A percentile compares a stretch with the other conserved stretches of the same genome.
These are phyloP conservation scores for Eupleurogrammus muticus DNA, from an alignment of 2,797 vertebrate species.

Conservation along the genomic window DNA sequence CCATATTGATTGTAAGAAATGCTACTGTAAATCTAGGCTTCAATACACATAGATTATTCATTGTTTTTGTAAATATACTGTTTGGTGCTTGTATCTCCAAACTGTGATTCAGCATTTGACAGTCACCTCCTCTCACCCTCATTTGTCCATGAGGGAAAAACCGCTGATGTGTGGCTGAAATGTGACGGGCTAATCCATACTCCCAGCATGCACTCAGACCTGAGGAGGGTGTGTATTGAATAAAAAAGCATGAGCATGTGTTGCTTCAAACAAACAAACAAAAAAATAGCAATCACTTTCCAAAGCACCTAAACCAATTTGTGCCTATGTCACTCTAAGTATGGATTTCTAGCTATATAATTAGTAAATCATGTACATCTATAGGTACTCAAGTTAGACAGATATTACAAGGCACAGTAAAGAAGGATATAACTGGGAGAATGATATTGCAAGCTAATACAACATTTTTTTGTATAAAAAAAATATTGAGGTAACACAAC, in stretches of 20 bases:
- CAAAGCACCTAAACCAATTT: not conserved
- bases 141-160: conserved; percentile 45
- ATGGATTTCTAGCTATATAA: too few relatives aligned
- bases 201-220: conserved; percentile 65
- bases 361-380: too few relatives aligned
- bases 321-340: too few relatives aligned
- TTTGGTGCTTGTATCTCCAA: conserved; percentile 19
- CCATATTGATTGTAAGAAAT: conserved; percentile 15
- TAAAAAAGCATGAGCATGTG: not conserved
- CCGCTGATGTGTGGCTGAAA: conserved; percentile 57
- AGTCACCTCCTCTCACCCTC: conserved; percentile 37
- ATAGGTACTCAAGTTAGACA: too few relatives aligned
- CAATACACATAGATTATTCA: conserved; percentile 53
- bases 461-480: too few relatives aligned
- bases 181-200: conserved; percentile 62
- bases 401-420: too few relatives aligned
- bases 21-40: conserved; percentile 16
- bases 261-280: not conserved
- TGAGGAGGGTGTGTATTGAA: conserved; percentile 23
- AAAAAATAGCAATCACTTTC: not conserved
- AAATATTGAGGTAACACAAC: too few relatives aligned
- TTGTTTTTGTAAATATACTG: not conserved
- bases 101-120: conserved; percentile 16
- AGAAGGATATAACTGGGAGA: too few relatives aligned
- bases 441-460: too few relatives aligned